Percentiles rank a stretch among this genome's conserved stretches.
phyloP scores from a whole-genome alignment of 2,113 vertebrate species.

The Aegithalos caudatus region DNA sequence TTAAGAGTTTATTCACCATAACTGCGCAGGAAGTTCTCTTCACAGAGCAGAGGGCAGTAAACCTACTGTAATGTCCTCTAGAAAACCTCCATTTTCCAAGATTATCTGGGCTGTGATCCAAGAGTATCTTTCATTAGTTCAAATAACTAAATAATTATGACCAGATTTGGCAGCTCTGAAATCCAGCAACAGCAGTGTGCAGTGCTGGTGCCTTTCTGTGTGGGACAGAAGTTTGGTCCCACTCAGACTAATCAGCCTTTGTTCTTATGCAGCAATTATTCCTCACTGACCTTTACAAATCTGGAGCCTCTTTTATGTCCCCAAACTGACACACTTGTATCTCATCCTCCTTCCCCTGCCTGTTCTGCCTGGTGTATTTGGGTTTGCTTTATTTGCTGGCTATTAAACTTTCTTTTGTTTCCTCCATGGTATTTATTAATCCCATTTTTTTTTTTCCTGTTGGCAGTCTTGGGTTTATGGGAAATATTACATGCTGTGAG shows the following conservation, averaged over 20 bases:
- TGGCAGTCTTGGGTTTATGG: background rate
- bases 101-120: constrained; percentile 48
- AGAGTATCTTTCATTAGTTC: constrained; percentile 58
- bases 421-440: background rate
- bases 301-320: background rate
- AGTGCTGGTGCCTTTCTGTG: background rate
- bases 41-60: background rate
- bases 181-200: constrained; percentile 11
- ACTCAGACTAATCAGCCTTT: background rate
- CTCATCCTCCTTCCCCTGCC: background rate
- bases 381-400: background rate
- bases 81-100: constrained; percentile 49
- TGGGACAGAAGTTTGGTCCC: background rate
- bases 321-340: background rate
- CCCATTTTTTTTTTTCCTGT: background rate
- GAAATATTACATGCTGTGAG: background rate
- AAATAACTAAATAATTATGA: constrained; percentile 55
- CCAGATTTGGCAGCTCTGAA: constrained; percentile 45
- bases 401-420: background rate
- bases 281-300: background rate
- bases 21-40: background rate
- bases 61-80: constrained; percentile 31
- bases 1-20: background rate
- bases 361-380: background rate
- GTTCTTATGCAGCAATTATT: constrained; percentile 12